These are phyloP conservation scores for Brachionus asplanchnoidis DNA, from an alignment of 1,140 invertebrate genomes.

Conservation along the genomic window DNA sequence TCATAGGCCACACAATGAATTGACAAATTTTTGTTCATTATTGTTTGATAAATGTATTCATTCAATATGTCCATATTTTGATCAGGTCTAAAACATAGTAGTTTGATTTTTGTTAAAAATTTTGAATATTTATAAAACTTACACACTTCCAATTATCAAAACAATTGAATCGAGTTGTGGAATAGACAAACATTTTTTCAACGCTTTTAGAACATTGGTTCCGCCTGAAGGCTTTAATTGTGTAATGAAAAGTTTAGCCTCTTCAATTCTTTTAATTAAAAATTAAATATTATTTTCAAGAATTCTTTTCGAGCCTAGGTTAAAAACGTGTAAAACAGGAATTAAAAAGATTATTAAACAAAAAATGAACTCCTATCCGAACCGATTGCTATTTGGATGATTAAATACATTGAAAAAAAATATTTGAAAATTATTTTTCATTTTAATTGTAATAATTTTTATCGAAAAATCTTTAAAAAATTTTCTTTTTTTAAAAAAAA, in stretches of 20 bases:
- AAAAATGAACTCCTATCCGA: too few species aligned
- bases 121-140: slow-evolving; percentile 45
- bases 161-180: slow-evolving; percentile 51
- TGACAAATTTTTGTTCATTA: slow-evolving; percentile 48
- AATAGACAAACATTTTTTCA: slow-evolving; percentile 54
- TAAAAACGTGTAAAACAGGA: too few species aligned
- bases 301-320: too few species aligned
- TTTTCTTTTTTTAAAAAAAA: too few species aligned
- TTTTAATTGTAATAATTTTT: too few species aligned
- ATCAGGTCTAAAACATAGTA: slow-evolving; percentile 49
- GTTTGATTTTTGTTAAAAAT: neutral
- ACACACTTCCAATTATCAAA: slow-evolving; percentile 55
- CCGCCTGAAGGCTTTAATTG: slow-evolving; percentile 49
- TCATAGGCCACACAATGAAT: slow-evolving; percentile 56
- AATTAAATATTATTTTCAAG: neutral
- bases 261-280: neutral
- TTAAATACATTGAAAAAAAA: too few species aligned
- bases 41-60: slow-evolving; percentile 54
- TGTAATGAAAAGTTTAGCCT: slow-evolving; percentile 7
- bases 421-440: too few species aligned
- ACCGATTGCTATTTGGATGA: too few species aligned
- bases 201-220: slow-evolving; percentile 53
- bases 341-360: too few species aligned
- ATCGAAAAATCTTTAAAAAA: too few species aligned
- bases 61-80: slow-evolving; percentile 53